Evolutionary conservation across 2,797 vertebrate species (phyloP), one percentile per base, ranked within the genome.

Genomic region (Choloepus didactylus): DNA sequence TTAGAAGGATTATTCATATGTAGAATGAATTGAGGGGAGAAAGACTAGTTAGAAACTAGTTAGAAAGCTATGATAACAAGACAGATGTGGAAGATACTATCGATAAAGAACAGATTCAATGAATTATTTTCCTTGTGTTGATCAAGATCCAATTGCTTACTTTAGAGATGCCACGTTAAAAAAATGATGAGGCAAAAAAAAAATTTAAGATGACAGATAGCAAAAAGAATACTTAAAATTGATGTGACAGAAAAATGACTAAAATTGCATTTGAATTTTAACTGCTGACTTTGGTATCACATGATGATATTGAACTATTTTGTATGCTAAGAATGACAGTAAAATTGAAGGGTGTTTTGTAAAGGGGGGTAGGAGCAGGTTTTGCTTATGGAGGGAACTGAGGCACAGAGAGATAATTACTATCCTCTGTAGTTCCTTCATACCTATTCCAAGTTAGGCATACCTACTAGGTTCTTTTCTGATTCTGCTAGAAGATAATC

Each of bases 261-360:
- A 59, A 60, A 91, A 90, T 46, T 54, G 15, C 18, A 87, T 76
- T 81, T 60, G 51, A 83, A 87, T 92, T 83, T 76, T 73, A 91
- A 6, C 29, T 83, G 21, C 25, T 93, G 62, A 79, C 27, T 75
- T 84, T 38, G 60, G 75, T 84, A 23, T 70, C 92, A 67, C 62
- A 51, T 93, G 72, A 86, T 29, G 46, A 84, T 38, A 83, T 59
- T 80, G 6, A 94, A 85, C 51, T 62, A 62, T 84, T 79, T 64
- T 19, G 59, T 79, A 86, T 72, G 54, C 59, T 86, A 60, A 8
- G 18, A 64, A 64, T 80, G 23, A 3, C 66, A n/a, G 18, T 60
- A 18, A 67, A 72, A 35, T n/a, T 29, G 31, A 67, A 81, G 54
- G 54, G 18, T 56, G 18, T 56, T 44, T 44, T 59, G 19, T 27